Evolutionary conservation across 23 tunicate genomes (phyloP), one percentile per base, ranked within the genome.

Genomic region (Styela clava): DNA sequence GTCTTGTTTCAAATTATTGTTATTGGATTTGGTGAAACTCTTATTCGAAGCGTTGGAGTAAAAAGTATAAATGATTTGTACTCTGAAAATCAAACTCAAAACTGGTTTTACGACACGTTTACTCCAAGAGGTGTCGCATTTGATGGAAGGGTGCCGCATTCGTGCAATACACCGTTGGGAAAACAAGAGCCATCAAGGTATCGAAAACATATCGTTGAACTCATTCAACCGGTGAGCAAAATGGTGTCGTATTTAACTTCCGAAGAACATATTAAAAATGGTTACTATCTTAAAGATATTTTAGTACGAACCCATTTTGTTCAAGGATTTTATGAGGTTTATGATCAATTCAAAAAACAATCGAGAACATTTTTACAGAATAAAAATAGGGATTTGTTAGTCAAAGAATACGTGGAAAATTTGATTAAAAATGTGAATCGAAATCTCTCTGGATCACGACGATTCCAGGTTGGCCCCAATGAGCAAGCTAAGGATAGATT

Each of bases 61-160:
- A 35, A 73, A 73, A 73, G 52, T 33, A n/a, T 73, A 33, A 64
- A 73, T 18, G 31, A 65, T 65, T 65, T 65, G 31, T 65, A 65
- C 31, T 65, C 71, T 65, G 16, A 16, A 65, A 28, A 65, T 65
- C 30, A 7, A 16, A 16, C 9, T 25, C 7, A 65, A 3, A 65
- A 65, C 16, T 86, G 90, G 90, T 86, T 86, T 81, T 86, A 63
- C 74, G 90, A 86, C 33, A 85, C 70, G 26, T 20, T 51, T 32
- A 81, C 85, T 27, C 63, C 64, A 5, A 26, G 74, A 72, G 90
- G 90, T 3, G 28, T 86, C 2, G 61, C 85, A 9, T 70, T 52
- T 3, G 90, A 86, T 81, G 90, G 90, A 65, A 80, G 62, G 63
- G 37, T 51, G n/a, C 90, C 90, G 24, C 65, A 73, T 63, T 85